Evolutionary conservation across 2,888 invertebrate species (phyloP).

Genomic region (Xestoiulus laeticollis): DNA sequence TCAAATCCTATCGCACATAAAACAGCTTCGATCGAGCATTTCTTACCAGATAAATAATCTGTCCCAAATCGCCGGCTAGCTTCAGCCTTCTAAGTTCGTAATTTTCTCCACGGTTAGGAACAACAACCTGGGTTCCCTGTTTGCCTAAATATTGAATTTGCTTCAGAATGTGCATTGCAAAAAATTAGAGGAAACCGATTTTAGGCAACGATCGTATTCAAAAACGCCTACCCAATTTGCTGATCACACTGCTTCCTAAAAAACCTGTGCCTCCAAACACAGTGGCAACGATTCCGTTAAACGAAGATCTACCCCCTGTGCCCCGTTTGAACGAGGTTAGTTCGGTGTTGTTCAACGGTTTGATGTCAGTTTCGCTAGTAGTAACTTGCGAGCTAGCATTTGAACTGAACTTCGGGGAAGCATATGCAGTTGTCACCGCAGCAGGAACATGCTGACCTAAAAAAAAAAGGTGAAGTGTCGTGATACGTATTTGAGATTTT

Average conservation of each 20-base stretch:
- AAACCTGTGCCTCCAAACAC: constrained; percentile 94
- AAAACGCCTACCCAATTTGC: constrained; percentile 83
- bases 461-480: neutral
- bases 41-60: constrained; percentile 78
- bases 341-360: constrained; percentile 50
- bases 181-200: neutral
- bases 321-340: constrained; percentile 60
- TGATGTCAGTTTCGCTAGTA: constrained; percentile 4
- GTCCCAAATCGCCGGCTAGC: constrained; percentile 92
- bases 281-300: constrained; percentile 98
- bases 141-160: constrained; percentile 59
- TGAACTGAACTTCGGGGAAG: neutral
- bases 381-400: neutral
- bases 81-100: constrained; percentile 82
- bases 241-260: constrained; percentile 86
- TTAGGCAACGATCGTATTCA: neutral
- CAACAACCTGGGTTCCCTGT: constrained; percentile 75
- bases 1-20: neutral
- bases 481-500: neutral
- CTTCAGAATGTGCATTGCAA: neutral
- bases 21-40: neutral
- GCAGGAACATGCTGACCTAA: constrained; percentile 32
- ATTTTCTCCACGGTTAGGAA: constrained; percentile 90
- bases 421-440: neutral
- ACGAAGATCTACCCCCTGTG: constrained; percentile 85